Base-by-base conservation (phyloP, 2,888 invertebrate genomes). In the Sympetrum striolatum region DNA sequence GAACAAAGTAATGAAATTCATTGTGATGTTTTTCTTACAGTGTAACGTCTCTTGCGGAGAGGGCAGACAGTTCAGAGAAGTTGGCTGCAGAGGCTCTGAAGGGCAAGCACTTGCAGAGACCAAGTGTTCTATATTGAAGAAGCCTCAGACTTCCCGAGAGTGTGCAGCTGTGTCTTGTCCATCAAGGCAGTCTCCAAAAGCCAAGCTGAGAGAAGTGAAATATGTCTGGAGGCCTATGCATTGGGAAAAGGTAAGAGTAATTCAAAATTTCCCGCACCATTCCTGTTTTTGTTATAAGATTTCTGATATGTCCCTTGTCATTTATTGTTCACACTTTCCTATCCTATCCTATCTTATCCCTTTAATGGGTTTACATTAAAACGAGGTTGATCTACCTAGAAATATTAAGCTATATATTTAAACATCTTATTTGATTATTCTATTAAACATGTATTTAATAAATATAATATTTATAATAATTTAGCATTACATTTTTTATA, bases 1-100 rank as follows among this genome's bases (percentile, higher is more conserved):
- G 44, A 44, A 6, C 4, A 44, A 8, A 44, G 6, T 44, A 44
- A 39, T 39, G 39, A 39, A 39, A 44, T 44, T 44, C 44, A 6
- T 44, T 44, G 10, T 44, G 6, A 44, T 8, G 44, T 44, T 10
- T 44, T 31, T 81, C 18, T 80, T 91, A 53, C 79, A 92, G 91
- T 92, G 92, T 80, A 92, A 91, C 6, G 91, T 80, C n/a, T 80
- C 90, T 31, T 91, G 91, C 48, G 91, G 91, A 31, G 60, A 80
- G 25, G 91, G 91, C 18, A n/a, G 81, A 22, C 80, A 82, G n/a
- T 25, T 91, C 14, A 58, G 91, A 80, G 82, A 73, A 80, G 79
- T 91, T 31, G 82, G 82, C 18, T 91, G 82, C n/a, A 90, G 79
- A 12, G 86, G 90, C 18, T 81, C 90, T n/a, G 90, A 79, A 44